Percentiles rank a stretch among this genome's conserved stretches.
phyloP scores from a whole-genome alignment of 1,140 invertebrate genomes.

The Periplaneta americana region DNA sequence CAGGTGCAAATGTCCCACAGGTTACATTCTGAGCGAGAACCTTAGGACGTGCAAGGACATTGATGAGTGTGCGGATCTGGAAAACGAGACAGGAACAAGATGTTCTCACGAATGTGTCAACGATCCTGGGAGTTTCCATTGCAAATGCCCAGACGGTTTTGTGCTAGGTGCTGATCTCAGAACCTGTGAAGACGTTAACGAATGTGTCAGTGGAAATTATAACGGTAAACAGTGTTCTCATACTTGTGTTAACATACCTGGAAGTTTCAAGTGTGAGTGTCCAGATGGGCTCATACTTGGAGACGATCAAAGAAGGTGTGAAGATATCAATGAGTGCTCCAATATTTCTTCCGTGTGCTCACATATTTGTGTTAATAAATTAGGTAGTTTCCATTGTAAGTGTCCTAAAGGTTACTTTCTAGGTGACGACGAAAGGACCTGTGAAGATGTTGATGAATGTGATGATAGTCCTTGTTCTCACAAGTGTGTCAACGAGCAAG shows the following conservation, averaged over 20 bases:
- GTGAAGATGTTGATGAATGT: slow-evolving; percentile 47
- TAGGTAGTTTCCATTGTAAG: slow-evolving; percentile 40
- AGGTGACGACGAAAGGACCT: slow-evolving; percentile 36
- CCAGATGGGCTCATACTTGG: slow-evolving; percentile 34
- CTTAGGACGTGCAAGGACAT: slow-evolving; percentile 39
- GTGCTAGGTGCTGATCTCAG: slow-evolving; percentile 37
- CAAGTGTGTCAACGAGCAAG: slow-evolving; percentile 57
- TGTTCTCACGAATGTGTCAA: slow-evolving; percentile 43
- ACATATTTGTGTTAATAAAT: slow-evolving; percentile 41
- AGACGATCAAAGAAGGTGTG: slow-evolving; percentile 45
- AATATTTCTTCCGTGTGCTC: slow-evolving; percentile 28
- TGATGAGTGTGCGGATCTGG: slow-evolving; percentile 46
- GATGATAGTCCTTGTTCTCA: slow-evolving; percentile 46
- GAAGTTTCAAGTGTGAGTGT: slow-evolving; percentile 45
- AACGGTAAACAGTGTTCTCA: slow-evolving; percentile 42
- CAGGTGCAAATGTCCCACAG: slow-evolving; percentile 47
- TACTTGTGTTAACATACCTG: slow-evolving; percentile 42
- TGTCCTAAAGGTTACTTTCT: slow-evolving; percentile 41
- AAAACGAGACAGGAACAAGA: slow-evolving; percentile 30
- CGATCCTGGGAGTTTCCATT: slow-evolving; percentile 45
- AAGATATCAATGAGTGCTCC: slow-evolving; percentile 38
- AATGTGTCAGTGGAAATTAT: slow-evolving; percentile 41
- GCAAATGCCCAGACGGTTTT: slow-evolving; percentile 50
- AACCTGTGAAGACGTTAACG: slow-evolving; percentile 44
- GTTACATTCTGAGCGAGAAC: slow-evolving; percentile 42